Percentiles rank a stretch among this genome's conserved stretches.
These are phyloP conservation scores for Druon quercuslanigerum DNA, from an alignment of 1,140 invertebrate genomes.

Conservation along the genomic window DNA sequence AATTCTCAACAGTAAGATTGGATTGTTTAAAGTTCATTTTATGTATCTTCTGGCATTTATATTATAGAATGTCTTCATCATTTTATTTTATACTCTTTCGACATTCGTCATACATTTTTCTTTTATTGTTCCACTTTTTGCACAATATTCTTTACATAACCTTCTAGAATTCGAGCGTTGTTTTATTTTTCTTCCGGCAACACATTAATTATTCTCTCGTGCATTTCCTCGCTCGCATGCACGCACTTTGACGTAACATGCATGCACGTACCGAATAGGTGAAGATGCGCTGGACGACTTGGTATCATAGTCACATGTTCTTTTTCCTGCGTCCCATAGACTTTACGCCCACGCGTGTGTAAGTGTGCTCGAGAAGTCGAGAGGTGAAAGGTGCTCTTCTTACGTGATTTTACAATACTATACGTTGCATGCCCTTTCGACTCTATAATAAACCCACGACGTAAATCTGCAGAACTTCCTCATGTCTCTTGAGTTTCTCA, in stretches of 20 bases:
- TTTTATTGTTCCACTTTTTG: constrained; percentile 10
- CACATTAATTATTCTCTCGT: constrained; percentile 5
- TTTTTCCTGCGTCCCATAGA: constrained; percentile 23
- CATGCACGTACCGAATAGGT: not conserved
- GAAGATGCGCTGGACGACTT: not conserved
- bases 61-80: too few species aligned
- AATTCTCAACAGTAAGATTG: too few species aligned
- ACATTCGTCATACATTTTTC: constrained; percentile 9
- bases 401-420: constrained; percentile 68
- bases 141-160: constrained; percentile 3
- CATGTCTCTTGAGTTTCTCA: constrained; percentile 36
- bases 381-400: constrained; percentile 70
- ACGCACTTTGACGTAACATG: constrained; percentile 9
- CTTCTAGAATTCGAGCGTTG: constrained; percentile 15
- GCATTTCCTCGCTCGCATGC: constrained; percentile 2
- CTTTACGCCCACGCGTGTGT: constrained; percentile 31
- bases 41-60: too few species aligned
- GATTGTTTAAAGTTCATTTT: too few species aligned
- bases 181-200: constrained; percentile 16
- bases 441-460: constrained; percentile 49
- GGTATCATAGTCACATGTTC: constrained; percentile 15
- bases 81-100: not conserved
- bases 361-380: constrained; percentile 27
- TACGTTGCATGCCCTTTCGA: constrained; percentile 58
- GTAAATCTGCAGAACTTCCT: constrained; percentile 47